Percentiles rank a stretch among this genome's conserved stretches.
Conservation (phyloP, 2,797 vertebrate genomes). For the Pantherophis alleghaniensis region DNA sequence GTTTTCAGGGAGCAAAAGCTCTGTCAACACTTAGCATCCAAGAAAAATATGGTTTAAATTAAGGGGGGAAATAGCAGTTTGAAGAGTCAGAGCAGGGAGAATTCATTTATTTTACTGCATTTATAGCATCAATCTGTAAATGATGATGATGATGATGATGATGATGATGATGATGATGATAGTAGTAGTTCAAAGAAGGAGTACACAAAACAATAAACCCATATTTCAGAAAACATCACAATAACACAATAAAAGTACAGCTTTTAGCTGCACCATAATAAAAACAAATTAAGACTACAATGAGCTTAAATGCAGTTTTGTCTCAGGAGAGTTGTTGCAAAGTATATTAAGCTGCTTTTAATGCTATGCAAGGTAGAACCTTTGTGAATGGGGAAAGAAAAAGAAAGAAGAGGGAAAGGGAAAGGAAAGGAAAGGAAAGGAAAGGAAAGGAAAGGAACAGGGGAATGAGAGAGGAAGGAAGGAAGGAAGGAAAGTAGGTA, state of each 20-base stretch:
- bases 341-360: background rate
- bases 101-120: background rate
- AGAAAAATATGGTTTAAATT: background rate
- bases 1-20: background rate
- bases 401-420: background rate
- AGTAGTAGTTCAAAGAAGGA: background rate
- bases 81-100: background rate
- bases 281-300: background rate
- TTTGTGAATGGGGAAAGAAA: background rate
- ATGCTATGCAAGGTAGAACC: background rate
- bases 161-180: background rate
- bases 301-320: background rate
- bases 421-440: too few relatives aligned
- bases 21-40: background rate
- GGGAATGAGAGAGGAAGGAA: too few relatives aligned
- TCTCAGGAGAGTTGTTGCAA: background rate
- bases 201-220: background rate
- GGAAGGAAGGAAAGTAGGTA: too few relatives aligned
- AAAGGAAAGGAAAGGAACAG: too few relatives aligned
- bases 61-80: background rate
- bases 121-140: background rate
- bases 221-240: background rate
- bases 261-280: background rate
- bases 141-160: background rate
- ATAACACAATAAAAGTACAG: background rate